Evolutionary conservation across 2,113 vertebrate species (phyloP).

Genomic region (Leuciscus idus): DNA sequence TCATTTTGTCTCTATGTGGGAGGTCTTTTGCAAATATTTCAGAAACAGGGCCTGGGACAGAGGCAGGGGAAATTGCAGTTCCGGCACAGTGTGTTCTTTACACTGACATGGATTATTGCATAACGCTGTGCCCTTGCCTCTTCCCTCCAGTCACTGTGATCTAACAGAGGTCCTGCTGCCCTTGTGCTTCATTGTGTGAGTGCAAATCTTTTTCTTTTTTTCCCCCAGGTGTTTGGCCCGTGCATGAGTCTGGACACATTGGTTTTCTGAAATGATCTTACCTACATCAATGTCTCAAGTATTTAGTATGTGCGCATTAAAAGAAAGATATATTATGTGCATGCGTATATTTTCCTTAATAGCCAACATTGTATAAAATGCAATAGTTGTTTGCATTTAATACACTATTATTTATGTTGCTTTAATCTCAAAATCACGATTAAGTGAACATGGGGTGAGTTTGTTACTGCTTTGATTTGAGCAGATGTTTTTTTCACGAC

Average conservation of each 20-base stretch:
- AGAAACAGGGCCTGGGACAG: slow-evolving; percentile 10
- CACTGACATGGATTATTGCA: slow-evolving; percentile 35
- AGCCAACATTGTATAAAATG: not conserved
- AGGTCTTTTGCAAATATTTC: slow-evolving; percentile 22
- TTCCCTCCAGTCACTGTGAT: slow-evolving; percentile 14
- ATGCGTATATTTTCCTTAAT: not conserved
- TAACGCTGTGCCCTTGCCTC: slow-evolving; percentile 5
- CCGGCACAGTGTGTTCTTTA: slow-evolving; percentile 41
- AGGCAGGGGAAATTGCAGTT: slow-evolving; percentile 32
- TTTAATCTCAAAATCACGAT: not conserved
- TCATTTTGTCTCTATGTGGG: not conserved
- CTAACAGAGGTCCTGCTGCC: slow-evolving; percentile 19
- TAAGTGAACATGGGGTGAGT: no score
- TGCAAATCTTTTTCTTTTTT: not conserved
- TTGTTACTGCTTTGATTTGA: no score
- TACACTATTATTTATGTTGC: not conserved
- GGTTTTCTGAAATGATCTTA: not conserved
- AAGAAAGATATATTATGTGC: not conserved
- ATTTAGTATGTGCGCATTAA: not conserved
- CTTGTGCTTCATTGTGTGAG: not conserved
- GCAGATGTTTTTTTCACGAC: no score
- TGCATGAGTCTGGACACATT: not conserved
- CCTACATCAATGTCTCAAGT: not conserved
- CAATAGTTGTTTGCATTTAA: not conserved
- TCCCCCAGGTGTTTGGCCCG: not conserved